Base-by-base conservation (phyloP, 2,888 invertebrate genomes). In the Trachelus tabidus region DNA sequence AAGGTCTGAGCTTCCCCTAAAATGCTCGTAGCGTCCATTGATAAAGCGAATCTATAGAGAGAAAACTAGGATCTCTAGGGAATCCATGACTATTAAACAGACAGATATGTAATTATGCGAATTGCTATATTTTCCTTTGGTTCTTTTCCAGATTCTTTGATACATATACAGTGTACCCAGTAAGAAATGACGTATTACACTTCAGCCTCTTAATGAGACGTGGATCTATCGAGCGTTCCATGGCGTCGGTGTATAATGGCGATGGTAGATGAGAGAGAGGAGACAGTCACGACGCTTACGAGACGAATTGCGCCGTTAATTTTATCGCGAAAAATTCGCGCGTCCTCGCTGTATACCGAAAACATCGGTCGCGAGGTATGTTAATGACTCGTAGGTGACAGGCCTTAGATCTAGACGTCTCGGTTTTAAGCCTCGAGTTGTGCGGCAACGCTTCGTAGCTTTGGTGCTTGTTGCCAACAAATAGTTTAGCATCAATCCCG, bases 401-500 rank as follows among this genome's bases (percentile, higher is more conserved):
- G 88, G 86, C 86, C 86, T 90, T 89, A 88, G 88, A 90, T 90
- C 89, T 88, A 89, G 87, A 89, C 88, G 86, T 90, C 87, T 86
- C 82, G 69, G 78, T 77, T 80, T 81, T 77, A 78, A 81, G 77
- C 80, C 76, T 79, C 75, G 75, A 80, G 78, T 74, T 73, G 79
- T 74, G 79, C 77, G 74, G 78, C 56, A 73, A 69, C 74, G 76
- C 80, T 73, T 79, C 82, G 78, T 79, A 82, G 84, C 87, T 89
- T 87, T 87, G 85, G 88, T 85, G 87, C 85, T 85, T 87, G 86
- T 85, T 90, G 91, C 91, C 91, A 90, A 88, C 90, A 87, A 91
- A 91, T 91, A 91, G 90, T 91, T 90, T 85, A 90, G 88, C 91
- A 90, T 91, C 91, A 91, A 91, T 91, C 89, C 89, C 89, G 87